These are phyloP conservation scores for Drosophila ironensis DNA, from an alignment of 1,140 invertebrate genomes.

Conservation along the genomic window DNA sequence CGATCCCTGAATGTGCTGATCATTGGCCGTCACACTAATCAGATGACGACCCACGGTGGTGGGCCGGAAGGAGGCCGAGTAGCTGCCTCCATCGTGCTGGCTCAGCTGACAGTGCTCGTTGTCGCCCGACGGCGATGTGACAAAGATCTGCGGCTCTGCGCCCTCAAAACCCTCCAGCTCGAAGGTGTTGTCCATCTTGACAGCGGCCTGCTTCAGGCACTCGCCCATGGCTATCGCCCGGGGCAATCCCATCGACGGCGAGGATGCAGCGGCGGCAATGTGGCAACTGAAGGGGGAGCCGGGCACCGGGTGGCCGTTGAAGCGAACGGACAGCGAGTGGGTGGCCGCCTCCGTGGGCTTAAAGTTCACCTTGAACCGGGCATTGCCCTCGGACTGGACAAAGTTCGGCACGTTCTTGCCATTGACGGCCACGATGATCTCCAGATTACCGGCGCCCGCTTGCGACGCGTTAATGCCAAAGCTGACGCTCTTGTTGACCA, in stretches of 20 bases:
- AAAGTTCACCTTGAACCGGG: constrained; percentile 97
- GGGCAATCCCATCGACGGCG: constrained; percentile 75
- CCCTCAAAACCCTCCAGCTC: constrained; percentile 82
- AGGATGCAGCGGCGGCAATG: constrained; percentile 83
- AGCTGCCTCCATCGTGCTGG: constrained; percentile 84
- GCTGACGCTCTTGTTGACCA: constrained; percentile 95
- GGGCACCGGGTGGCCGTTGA: constrained; percentile 97
- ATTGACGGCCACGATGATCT: constrained; percentile 99
- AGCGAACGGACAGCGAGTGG: constrained; percentile 95
- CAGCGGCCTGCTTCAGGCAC: constrained; percentile 84
- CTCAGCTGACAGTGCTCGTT: constrained; percentile 86
- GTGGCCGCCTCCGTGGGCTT: constrained; percentile 95
- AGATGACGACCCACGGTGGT: constrained; percentile 93
- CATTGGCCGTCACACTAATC: constrained; percentile 90
- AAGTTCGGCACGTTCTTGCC: constrained; percentile 99
- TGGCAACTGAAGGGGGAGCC: constrained; percentile 94
- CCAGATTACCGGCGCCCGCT: constrained; percentile 95
- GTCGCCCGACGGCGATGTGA: constrained; percentile 90
- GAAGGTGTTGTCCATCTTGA: constrained; percentile 82
- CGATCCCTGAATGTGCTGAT: constrained; percentile 93
- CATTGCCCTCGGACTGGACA: constrained; percentile 98
- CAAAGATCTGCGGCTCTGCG: constrained; percentile 87
- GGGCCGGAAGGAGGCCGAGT: constrained; percentile 90
- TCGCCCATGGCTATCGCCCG: constrained; percentile 84
- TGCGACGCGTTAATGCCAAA: constrained; percentile 93